These are phyloP conservation scores for Salpingus planirostris DNA, from an alignment of 2,888 invertebrate genomes.

Conservation along the genomic window DNA sequence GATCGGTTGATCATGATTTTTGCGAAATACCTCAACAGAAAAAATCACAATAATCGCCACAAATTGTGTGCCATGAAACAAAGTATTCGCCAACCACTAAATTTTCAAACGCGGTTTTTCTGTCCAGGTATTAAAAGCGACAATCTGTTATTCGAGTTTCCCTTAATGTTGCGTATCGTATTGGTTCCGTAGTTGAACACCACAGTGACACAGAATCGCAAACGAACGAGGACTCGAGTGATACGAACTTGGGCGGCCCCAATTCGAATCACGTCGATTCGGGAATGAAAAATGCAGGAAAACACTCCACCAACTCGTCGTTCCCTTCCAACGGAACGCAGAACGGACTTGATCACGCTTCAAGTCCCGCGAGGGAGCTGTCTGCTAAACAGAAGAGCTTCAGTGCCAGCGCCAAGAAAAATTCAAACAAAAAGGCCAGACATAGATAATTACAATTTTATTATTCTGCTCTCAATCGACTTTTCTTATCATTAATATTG, in stretches of 20 bases:
- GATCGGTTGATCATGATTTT: no score
- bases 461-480: no score
- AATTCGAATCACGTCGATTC: conserved; percentile 33
- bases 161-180: no score
- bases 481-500: no score
- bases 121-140: conserved; percentile 15
- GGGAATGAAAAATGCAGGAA: conserved; percentile 37
- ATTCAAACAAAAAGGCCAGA: conserved; percentile 73
- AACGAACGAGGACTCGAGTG: conserved; percentile 65
- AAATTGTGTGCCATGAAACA: not conserved
- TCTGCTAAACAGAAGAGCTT: conserved; percentile 55
- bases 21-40: conserved; percentile 16
- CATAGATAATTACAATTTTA: conserved; percentile 71
- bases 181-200: conserved; percentile 54
- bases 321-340: conserved; percentile 30
- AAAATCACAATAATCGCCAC: conserved; percentile 7
- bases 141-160: no score
- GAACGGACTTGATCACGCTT: conserved; percentile 37
- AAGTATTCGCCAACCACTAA: no score
- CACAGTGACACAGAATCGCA: conserved; percentile 85
- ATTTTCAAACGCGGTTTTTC: conserved; percentile 14
- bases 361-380: conserved; percentile 51
- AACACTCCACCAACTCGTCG: conserved; percentile 33
- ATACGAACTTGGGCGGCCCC: conserved; percentile 44
- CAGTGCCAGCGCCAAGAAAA: conserved; percentile 57